Base-by-base conservation (phyloP, 2,888 invertebrate genomes). In the Isoperla grammatica region DNA sequence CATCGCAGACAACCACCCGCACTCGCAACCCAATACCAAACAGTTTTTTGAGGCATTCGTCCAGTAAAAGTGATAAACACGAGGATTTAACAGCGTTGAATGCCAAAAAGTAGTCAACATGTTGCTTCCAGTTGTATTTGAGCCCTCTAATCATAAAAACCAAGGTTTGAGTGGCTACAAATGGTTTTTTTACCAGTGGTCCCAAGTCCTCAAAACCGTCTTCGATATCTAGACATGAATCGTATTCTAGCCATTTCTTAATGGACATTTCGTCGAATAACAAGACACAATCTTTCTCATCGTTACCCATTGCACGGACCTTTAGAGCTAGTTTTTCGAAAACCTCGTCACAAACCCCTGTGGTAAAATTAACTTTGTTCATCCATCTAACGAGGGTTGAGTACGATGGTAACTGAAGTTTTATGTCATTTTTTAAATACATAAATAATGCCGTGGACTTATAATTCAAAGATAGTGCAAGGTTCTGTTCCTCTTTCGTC, bases 261-360 rank as follows among this genome's bases (percentile, higher is more conserved):
- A 67, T 65, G 15, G 63, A 37, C 64, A 67, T 67, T 60, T 68
- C 68, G 61, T 68, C 64, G 60, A 64, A 65, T 61, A 68, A 61
- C 6, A 68, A 45, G 43, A 68, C 66, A 58, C 67, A 67, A 48
- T 67, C 57, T 23, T 63, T 55, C 61, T 64, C 64, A 12, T 29
- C 61, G 13, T n/a, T n/a, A n/a, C n/a, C 59, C 70, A 70, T 71
- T 12, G 61, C 62, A 20, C 49, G 53, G 5, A 61, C 62, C 63
- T 69, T 66, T 9, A 60, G 22, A 48, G 60, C 39, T 20, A 68
- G 56, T 59, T 64, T 63, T 46, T 66, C 54, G 22, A 64, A 62
- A 19, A 69, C 61, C 45, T 57, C 54, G 11, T 58, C 61, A 45
- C 63, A 59, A 61, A 68, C 59, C 9, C 68, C 68, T 4, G 68